phyloP scores from a whole-genome alignment of 2,797 vertebrate species.

The Protonibea diacanthus region DNA sequence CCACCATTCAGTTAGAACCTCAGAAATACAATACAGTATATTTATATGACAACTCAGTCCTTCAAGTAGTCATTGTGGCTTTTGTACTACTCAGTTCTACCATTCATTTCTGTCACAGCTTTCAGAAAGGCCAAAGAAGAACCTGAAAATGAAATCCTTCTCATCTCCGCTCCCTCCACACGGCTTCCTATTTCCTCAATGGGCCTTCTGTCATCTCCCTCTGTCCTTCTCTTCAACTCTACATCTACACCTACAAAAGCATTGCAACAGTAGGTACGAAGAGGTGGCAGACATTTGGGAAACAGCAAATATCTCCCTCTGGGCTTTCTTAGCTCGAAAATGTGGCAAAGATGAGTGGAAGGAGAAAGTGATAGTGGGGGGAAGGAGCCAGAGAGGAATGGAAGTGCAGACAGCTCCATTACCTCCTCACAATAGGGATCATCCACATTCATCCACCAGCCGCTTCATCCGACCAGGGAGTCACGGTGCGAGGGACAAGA shows the following conservation, averaged over 20 bases:
- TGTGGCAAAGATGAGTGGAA: slow-evolving; percentile 45
- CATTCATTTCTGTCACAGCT: neutral
- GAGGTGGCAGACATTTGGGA: slow-evolving; percentile 13
- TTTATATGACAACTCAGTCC: neutral
- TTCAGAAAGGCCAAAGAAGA: slow-evolving; percentile 3
- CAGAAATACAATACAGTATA: slow-evolving; percentile 9
- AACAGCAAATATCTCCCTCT: slow-evolving; percentile 27
- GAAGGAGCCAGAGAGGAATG: slow-evolving; percentile 32
- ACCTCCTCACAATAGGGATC: slow-evolving; percentile 74
- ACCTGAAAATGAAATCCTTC: neutral
- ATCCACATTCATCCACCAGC: slow-evolving; percentile 69
- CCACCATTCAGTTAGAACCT: neutral
- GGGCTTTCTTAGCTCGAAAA: slow-evolving; percentile 18
- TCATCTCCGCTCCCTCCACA: neutral
- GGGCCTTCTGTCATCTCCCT: slow-evolving; percentile 12
- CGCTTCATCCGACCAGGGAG: slow-evolving; percentile 51
- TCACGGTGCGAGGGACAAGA: slow-evolving; percentile 62
- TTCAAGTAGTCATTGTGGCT: neutral
- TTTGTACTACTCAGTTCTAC: neutral
- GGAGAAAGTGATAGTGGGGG: slow-evolving; percentile 15
- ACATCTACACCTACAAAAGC: slow-evolving; percentile 14
- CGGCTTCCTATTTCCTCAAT: neutral
- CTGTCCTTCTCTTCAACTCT: slow-evolving; percentile 17
- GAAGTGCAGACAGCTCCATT: slow-evolving; percentile 71
- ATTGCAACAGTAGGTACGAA: slow-evolving; percentile 3